Evolutionary conservation across 2,888 invertebrate species (phyloP), one percentile per base, ranked within the genome.

Genomic region (Athetis lepigone): DNA sequence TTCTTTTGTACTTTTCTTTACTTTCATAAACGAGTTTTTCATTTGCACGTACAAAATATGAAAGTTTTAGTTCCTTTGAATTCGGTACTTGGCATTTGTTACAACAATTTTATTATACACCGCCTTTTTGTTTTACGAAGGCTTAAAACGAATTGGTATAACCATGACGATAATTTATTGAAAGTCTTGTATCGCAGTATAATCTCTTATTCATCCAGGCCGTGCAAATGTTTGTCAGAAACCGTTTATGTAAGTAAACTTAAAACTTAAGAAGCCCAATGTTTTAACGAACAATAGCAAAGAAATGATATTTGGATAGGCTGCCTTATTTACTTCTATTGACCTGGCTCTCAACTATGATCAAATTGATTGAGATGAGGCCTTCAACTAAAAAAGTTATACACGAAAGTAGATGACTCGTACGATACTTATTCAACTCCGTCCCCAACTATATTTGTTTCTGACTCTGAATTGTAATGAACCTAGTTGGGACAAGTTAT

Each of bases 401-500:
- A 33, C 29, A 45, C 36, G 52, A 25, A 69, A 69, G 36, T 62
- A 18, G 39, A 54, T 43, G 36, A 4, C 59, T 42, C 49, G 29
- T 50, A 39, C 40, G 43, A 40, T 74, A 50, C 56, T 70, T 54
- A 62, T 69, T 69, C 40, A 50, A 71, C 75, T 69, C 63, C 5
- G 29, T 37, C 7, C 27, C n/a, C 18, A 16, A 50, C 63, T 54
- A 54, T 52, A 62, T 69, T 75, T 62, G 63, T 54, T 62, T 39
- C 52, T 11, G 33, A 29, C 27, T 60, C 47, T 33, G 70, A 75
- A 75, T 57, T 45, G 49, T 62, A 69, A 71, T 69, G 49, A 75
- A 54, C 29, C 52, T 57, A 75, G 56, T 63, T 57, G 57, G 56
- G 39, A 43, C 54, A 50, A 70, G 49, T 57, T 57, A 70, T 25